These are phyloP conservation scores for Noctua pronuba DNA, from an alignment of 2,888 invertebrate species.

Conservation along the genomic window DNA sequence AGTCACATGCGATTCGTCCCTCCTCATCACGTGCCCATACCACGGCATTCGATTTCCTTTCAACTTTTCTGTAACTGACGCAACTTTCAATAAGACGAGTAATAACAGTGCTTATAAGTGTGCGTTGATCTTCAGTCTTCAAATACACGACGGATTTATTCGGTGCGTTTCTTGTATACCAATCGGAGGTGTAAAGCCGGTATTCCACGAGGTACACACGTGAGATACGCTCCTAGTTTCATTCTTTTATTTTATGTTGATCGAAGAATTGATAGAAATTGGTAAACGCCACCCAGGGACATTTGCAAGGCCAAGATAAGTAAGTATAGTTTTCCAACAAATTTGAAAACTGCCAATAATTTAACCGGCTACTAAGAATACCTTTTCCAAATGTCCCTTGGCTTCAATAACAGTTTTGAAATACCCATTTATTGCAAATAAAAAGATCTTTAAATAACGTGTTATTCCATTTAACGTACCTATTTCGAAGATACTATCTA, in stretches of 20 bases:
- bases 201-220: background rate
- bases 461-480: background rate
- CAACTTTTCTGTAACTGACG: too few species aligned
- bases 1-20: too few species aligned
- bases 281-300: background rate
- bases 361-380: background rate
- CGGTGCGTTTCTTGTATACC: slow-evolving; percentile 26
- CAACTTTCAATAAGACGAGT: background rate
- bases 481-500: slow-evolving; percentile 7
- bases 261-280: background rate
- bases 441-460: background rate
- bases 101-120: background rate
- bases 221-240: background rate
- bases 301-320: background rate
- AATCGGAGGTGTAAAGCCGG: slow-evolving; percentile 5
- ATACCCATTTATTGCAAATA: background rate
- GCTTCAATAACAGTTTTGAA: background rate
- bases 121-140: background rate
- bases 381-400: background rate
- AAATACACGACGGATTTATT: slow-evolving; percentile 34
- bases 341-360: background rate
- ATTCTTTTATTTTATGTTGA: background rate
- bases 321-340: too few species aligned
- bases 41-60: too few species aligned
- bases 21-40: too few species aligned